Percentiles rank a stretch among this genome's conserved stretches.
Evolutionary conservation across 2,797 vertebrate species (phyloP).

Genomic region (Uromys caudimaculatus): DNA sequence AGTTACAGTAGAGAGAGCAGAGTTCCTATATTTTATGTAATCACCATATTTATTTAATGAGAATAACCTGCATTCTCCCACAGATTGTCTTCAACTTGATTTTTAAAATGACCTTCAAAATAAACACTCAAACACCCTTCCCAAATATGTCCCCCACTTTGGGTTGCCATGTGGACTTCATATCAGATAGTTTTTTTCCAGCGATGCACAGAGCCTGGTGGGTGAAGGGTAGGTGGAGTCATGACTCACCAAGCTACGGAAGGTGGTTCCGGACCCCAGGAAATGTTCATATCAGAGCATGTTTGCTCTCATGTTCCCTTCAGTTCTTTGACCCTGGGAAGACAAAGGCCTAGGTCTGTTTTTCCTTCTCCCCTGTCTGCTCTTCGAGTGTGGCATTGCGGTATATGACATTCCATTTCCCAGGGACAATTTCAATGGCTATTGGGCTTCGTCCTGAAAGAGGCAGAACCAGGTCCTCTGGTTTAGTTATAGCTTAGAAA

Average conservation of each 20-base stretch:
- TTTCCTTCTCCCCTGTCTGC: neutral
- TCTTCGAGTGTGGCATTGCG: neutral
- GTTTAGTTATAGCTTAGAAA: constrained; percentile 21
- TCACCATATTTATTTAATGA: neutral
- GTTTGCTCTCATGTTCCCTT: neutral
- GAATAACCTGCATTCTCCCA: neutral
- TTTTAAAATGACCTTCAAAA: neutral
- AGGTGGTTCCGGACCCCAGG: neutral
- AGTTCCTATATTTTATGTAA: neutral
- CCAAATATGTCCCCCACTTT: neutral
- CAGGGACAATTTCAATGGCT: neutral
- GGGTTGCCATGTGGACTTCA: neutral
- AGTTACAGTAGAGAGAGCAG: neutral
- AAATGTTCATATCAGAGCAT: neutral
- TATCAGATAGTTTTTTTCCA: neutral
- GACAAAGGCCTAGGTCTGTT: neutral
- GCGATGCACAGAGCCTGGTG: neutral
- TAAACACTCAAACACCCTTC: neutral
- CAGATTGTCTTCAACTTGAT: neutral
- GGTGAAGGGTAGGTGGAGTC: neutral
- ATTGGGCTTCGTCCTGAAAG: neutral
- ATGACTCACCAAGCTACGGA: neutral
- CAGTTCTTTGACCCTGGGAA: neutral
- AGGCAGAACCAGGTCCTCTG: neutral
- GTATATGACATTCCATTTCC: neutral